Conservation (phyloP, 2,888 invertebrate species). For the Agrilus mali region DNA sequence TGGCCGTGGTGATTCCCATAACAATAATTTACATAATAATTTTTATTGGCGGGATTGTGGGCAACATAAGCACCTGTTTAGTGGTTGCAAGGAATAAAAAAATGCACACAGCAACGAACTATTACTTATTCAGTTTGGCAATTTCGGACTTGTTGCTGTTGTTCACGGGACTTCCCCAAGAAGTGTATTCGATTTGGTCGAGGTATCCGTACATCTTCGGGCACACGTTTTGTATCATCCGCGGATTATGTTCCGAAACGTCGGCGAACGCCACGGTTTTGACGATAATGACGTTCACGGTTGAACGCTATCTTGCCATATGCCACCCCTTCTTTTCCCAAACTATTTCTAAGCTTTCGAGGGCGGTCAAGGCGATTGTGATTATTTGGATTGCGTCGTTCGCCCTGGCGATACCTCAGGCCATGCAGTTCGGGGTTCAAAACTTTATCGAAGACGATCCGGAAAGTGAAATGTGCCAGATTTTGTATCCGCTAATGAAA, state of each 20-base stretch:
- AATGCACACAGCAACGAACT: slow-evolving; percentile 76
- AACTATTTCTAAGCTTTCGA: slow-evolving; percentile 75
- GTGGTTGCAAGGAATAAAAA: slow-evolving; percentile 71
- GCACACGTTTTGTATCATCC: slow-evolving; percentile 61
- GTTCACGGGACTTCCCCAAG: slow-evolving; percentile 68
- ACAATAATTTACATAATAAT: slow-evolving; percentile 64
- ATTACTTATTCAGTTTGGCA: slow-evolving; percentile 74
- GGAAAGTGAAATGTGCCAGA: slow-evolving; percentile 35
- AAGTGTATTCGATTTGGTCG: slow-evolving; percentile 67
- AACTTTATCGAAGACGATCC: slow-evolving; percentile 26
- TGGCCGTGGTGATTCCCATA: slow-evolving; percentile 57
- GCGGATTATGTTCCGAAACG: slow-evolving; percentile 68
- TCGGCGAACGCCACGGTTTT: slow-evolving; percentile 64
- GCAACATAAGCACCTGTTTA: slow-evolving; percentile 73
- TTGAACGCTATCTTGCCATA: slow-evolving; percentile 58
- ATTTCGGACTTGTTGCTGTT: slow-evolving; percentile 70
- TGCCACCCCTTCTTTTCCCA: slow-evolving; percentile 60
- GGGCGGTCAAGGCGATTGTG: slow-evolving; percentile 71
- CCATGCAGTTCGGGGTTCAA: slow-evolving; percentile 37
- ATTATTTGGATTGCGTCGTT: slow-evolving; percentile 71
- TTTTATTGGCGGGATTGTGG: slow-evolving; percentile 65
- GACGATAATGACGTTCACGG: slow-evolving; percentile 56
- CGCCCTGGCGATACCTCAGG: slow-evolving; percentile 61
- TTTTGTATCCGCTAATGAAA: slow-evolving; percentile 42
- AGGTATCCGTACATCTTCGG: slow-evolving; percentile 71